These are phyloP conservation scores for Dipodomys spectabilis DNA, from an alignment of 2,113 vertebrate species.

Conservation along the genomic window DNA sequence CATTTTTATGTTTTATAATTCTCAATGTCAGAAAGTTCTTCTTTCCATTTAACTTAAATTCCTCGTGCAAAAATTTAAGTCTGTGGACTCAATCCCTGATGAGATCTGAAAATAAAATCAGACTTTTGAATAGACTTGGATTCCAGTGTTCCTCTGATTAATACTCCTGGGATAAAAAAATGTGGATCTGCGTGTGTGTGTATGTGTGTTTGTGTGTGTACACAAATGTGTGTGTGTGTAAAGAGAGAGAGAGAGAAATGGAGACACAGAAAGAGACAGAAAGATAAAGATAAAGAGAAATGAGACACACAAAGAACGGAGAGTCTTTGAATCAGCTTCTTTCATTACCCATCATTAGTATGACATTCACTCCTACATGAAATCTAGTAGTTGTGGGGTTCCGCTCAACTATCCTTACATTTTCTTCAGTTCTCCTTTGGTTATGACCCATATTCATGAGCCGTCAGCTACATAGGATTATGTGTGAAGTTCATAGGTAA, in stretches of 20 bases:
- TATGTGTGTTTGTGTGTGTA: background rate
- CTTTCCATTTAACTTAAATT: conserved; percentile 67
- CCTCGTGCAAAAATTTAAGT: conserved; percentile 61
- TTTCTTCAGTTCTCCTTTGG: conserved; percentile 1
- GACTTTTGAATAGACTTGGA: conserved; percentile 47
- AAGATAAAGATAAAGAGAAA: background rate
- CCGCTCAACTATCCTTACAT: background rate
- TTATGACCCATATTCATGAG: conserved; percentile 1
- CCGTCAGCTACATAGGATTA: background rate
- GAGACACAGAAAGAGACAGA: background rate
- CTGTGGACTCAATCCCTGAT: background rate
- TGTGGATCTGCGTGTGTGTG: background rate
- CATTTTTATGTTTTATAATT: conserved; percentile 57
- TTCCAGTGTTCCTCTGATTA: background rate
- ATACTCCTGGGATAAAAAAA: background rate
- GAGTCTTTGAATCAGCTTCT: background rate
- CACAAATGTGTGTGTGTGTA: background rate
- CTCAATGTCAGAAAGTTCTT: conserved; percentile 60
- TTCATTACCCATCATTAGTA: background rate
- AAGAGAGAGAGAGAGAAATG: background rate
- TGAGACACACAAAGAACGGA: background rate
- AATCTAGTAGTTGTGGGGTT: background rate
- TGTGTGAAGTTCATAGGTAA: background rate
- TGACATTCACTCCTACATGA: background rate
- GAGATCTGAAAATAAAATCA: conserved; percentile 55